Evolutionary conservation across 2,113 vertebrate genomes (phyloP).

Genomic region (Bothrops jararaca): DNA sequence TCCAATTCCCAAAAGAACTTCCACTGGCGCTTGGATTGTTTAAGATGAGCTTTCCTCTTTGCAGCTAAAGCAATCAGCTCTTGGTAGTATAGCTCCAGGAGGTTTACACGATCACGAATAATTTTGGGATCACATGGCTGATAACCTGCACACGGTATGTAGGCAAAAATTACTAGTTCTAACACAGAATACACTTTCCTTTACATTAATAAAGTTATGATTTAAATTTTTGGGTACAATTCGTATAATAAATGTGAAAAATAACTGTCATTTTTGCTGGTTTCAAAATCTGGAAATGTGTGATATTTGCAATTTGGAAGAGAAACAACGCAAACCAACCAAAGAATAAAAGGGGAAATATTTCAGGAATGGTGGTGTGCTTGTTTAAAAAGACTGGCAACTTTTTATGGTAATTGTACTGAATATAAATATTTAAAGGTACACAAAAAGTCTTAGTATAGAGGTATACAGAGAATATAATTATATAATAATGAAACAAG

Average conservation of each 20-base stretch:
- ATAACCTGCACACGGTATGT: slow-evolving; percentile 74
- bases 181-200: background rate
- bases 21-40: slow-evolving; percentile 90
- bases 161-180: background rate
- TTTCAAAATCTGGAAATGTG: background rate
- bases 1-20: slow-evolving; percentile 92
- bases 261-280: background rate
- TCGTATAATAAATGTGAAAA: background rate
- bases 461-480: background rate
- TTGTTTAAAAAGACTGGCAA: background rate
- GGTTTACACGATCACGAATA: slow-evolving; percentile 87
- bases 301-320: background rate
- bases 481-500: background rate
- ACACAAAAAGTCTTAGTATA: background rate
- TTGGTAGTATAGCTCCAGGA: slow-evolving; percentile 83
- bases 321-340: background rate
- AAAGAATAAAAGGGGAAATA: background rate
- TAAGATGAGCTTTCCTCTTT: slow-evolving; percentile 77
- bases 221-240: background rate
- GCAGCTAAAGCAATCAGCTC: slow-evolving; percentile 82
- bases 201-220: background rate
- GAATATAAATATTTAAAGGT: background rate
- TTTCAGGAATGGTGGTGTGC: background rate
- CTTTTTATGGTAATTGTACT: background rate
- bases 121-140: slow-evolving; percentile 93